Evolutionary conservation across 2,797 vertebrate genomes (phyloP).

Genomic region (Tympanoctomys barrerae): DNA sequence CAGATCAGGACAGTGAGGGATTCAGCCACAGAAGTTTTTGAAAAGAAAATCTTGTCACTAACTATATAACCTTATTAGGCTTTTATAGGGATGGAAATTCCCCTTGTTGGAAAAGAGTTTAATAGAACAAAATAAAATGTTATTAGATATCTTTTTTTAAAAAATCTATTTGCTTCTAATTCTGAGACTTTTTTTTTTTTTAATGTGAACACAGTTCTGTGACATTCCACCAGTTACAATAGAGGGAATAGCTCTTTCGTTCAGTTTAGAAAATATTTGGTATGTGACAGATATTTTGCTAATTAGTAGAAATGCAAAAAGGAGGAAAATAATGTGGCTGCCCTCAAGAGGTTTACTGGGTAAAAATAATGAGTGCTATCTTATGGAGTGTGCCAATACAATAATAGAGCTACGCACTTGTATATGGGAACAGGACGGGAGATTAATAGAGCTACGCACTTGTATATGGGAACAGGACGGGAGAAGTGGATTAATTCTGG

Average conservation of each 20-base stretch:
- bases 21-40: neutral
- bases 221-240: neutral
- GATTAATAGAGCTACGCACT: too few species aligned
- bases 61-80: neutral
- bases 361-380: conserved; percentile 18
- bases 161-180: neutral
- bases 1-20: neutral
- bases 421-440: neutral
- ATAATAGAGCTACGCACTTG: conserved; percentile 34
- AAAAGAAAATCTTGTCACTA: neutral
- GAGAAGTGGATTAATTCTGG: neutral
- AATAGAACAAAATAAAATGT: conserved; percentile 3
- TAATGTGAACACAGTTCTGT: conserved; percentile 13
- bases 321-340: conserved; percentile 10
- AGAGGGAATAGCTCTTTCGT: neutral
- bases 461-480: neutral
- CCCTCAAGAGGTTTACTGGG: neutral
- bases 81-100: conserved; percentile 36
- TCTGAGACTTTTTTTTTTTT: conserved; percentile 16
- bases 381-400: neutral
- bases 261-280: conserved; percentile 7
- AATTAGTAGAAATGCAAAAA: conserved; percentile 8
- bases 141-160: conserved; percentile 38
- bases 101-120: conserved; percentile 6
- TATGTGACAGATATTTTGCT: neutral